These are phyloP conservation scores for Oscheius myriophilus DNA, from an alignment of 2,888 invertebrate genomes.

Conservation along the genomic window DNA sequence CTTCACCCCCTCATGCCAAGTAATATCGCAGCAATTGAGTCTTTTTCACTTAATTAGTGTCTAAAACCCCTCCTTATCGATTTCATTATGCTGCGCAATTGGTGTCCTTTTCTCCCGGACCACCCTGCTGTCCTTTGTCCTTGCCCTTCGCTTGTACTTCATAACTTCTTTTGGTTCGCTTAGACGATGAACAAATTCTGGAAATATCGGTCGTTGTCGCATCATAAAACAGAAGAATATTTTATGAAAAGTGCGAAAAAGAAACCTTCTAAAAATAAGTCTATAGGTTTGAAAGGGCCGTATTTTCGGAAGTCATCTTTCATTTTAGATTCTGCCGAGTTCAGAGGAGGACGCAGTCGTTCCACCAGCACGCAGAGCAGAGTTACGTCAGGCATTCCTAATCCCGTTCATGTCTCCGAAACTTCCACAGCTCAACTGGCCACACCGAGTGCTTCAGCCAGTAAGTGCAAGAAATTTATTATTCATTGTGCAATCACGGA, in stretches of 20 bases:
- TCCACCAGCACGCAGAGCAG: slow-evolving; percentile 9
- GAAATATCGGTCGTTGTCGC: slow-evolving; percentile 18
- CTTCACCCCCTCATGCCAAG: neutral
- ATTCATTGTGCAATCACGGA: too few species aligned
- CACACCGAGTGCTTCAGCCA: too few species aligned
- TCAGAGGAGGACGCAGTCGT: slow-evolving; percentile 16
- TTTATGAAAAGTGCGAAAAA: slow-evolving; percentile 3
- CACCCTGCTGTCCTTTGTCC: neutral
- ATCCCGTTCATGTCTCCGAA: slow-evolving; percentile 18
- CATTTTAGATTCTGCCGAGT: slow-evolving; percentile 22
- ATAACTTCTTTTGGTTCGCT: slow-evolving; percentile 4
- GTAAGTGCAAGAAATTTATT: too few species aligned
- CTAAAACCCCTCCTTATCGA: slow-evolving; percentile 4
- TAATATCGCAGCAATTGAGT: slow-evolving; percentile 3
- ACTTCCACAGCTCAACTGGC: slow-evolving; percentile 2
- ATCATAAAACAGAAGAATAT: slow-evolving; percentile 15
- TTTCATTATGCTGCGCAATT: neutral
- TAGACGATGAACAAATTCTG: slow-evolving; percentile 19
- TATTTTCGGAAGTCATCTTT: neutral
- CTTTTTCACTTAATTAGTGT: slow-evolving; percentile 3
- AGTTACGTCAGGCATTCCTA: slow-evolving; percentile 3
- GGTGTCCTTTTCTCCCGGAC: slow-evolving; percentile 6
- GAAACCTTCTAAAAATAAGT: slow-evolving; percentile 3
- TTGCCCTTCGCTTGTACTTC: neutral
- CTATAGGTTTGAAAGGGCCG: too few species aligned